phyloP scores from a whole-genome alignment of 2,888 invertebrate genomes.

The Calameuta pallipes region DNA sequence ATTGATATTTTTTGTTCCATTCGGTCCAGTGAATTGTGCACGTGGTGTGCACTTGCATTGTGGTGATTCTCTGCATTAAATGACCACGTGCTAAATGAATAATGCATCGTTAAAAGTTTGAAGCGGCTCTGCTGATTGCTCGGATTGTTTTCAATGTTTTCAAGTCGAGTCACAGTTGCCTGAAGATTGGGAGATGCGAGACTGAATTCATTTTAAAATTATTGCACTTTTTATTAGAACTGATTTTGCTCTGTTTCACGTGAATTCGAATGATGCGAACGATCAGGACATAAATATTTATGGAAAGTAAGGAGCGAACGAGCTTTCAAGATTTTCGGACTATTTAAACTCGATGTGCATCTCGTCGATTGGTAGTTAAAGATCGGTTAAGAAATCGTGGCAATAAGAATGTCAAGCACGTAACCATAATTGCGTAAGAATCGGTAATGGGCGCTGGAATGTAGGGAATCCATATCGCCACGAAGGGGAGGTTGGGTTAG shows the following conservation, averaged over 20 bases:
- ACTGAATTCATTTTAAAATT: too few species aligned
- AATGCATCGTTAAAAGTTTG: too few species aligned
- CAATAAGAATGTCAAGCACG: constrained; percentile 51
- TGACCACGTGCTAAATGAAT: too few species aligned
- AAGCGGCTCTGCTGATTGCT: too few species aligned
- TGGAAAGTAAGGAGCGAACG: background rate
- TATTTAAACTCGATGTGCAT: constrained; percentile 1
- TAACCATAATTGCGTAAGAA: constrained; percentile 41
- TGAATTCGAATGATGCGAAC: background rate
- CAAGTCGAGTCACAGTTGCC: too few species aligned
- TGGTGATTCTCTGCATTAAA: too few species aligned
- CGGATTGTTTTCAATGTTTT: too few species aligned
- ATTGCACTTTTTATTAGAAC: too few species aligned
- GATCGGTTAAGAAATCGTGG: constrained; percentile 54
- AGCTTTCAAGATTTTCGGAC: background rate
- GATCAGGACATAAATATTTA: background rate
- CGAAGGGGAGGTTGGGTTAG: constrained; percentile 24
- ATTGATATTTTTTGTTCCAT: background rate
- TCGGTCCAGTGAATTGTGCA: too few species aligned
- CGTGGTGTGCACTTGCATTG: too few species aligned
- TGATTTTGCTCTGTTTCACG: too few species aligned
- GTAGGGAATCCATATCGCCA: constrained; percentile 4
- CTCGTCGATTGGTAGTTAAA: constrained; percentile 40
- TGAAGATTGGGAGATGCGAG: too few species aligned
- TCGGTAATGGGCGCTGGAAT: constrained; percentile 8